Base-by-base conservation (phyloP, 2,113 vertebrate species). In the Acinonyx jubatus region DNA sequence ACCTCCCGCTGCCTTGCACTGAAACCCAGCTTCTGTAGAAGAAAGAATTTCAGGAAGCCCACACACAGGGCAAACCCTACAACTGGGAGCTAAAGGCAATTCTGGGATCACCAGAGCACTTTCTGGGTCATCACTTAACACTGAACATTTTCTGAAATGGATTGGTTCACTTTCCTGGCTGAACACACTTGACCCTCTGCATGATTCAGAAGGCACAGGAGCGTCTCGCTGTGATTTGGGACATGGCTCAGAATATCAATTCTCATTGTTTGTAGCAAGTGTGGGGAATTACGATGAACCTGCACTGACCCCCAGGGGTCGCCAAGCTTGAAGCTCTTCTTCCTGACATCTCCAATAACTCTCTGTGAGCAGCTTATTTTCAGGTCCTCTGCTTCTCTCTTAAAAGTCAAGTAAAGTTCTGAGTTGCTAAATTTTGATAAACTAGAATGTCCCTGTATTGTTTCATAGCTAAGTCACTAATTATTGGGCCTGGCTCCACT, bases 321-420 rank as follows among this genome's bases (percentile, higher is more conserved):
- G 5, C 41, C 5, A 5, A 50, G 11, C 73, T 90, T 5, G 16
- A 50, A 25, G 14, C 13, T 5, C 33, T 66, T 66, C 91, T 52
- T 69, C 48, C 29, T 4, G 0, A 2, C 0, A 0, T 16, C 9
- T 45, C 48, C 25, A 7, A 9, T 12, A 38, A 65, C 38, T 65
- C 55, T 76, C 41, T 7, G 55, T 10, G 4, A 66, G 55, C 41
- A 78, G 57, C 8, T 52, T 33, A 10, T 78, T 66, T 66, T 41
- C 41, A 31, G 7, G n/a, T 16, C 19, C 25, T 55, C 23, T 55
- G 31, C 69, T 19, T 27, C 36, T 83, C 18, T 71, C 48, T 66
- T 38, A n/a, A 78, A 78, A 66, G 45, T 86, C n/a, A 33, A 38
- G 45, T 55, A 15, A 78, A 80, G 5, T 50, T 66, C 69, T 61